These are phyloP conservation scores for Aporophyla nigra DNA, from an alignment of 2,888 invertebrate species.

Conservation along the genomic window DNA sequence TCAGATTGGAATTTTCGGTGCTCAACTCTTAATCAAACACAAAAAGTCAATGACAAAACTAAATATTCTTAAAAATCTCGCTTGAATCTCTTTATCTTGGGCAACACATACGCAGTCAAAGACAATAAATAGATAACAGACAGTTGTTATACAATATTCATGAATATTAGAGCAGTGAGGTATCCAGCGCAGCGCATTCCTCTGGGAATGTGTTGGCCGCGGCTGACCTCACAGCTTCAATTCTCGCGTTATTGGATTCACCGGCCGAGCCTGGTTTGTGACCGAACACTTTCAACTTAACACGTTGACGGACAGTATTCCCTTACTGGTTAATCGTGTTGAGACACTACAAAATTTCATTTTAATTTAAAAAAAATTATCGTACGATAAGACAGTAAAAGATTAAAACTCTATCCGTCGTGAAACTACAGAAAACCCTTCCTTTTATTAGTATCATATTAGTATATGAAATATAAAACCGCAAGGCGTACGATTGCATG, in stretches of 20 bases:
- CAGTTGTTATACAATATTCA: conserved; percentile 69
- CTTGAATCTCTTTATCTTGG: conserved; percentile 10
- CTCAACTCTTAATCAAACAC: too few relatives aligned
- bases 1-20: background rate
- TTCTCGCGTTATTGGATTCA: conserved; percentile 78
- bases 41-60: background rate
- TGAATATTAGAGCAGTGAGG: conserved; percentile 74
- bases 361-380: too few relatives aligned
- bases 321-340: too few relatives aligned
- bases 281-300: conserved; percentile 66
- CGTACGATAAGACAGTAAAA: too few relatives aligned
- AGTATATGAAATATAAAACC: too few relatives aligned
- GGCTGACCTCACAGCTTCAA: conserved; percentile 66
- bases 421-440: too few relatives aligned
- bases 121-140: conserved; percentile 50
- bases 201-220: conserved; percentile 66
- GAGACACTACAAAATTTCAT: too few relatives aligned
- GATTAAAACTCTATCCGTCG: too few relatives aligned
- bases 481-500: too few relatives aligned
- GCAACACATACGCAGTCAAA: conserved; percentile 6
- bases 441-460: too few relatives aligned
- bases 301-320: too few relatives aligned
- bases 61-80: background rate
- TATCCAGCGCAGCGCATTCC: conserved; percentile 64
- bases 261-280: conserved; percentile 70